Conservation (phyloP, 2,797 vertebrate genomes). For the Aeoliscus strigatus region DNA sequence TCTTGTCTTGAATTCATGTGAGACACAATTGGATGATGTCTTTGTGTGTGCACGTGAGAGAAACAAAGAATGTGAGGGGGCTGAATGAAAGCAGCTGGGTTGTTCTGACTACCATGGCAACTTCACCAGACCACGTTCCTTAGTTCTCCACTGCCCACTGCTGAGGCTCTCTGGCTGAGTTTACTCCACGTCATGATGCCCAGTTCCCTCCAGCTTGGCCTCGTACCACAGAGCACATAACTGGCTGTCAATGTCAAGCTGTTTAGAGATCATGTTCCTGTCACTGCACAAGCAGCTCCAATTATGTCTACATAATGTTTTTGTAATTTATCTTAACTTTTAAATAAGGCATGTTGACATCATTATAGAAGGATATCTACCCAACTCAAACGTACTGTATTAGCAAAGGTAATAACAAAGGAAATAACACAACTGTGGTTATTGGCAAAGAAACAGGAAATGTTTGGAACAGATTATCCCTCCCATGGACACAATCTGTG, state of each 20-base stretch:
- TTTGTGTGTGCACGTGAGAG: conserved; percentile 23
- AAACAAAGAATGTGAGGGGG: conserved; percentile 6
- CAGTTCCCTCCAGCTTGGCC: conserved; percentile 25
- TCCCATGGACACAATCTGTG: too few relatives aligned
- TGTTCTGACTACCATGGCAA: conserved; percentile 53
- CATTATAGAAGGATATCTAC: conserved; percentile 3
- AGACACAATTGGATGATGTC: conserved; percentile 33
- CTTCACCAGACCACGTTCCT: conserved; percentile 44
- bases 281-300: not conserved
- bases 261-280: conserved; percentile 15
- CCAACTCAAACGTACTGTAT: conserved; percentile 2
- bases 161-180: conserved; percentile 25
- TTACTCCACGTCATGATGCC: conserved; percentile 19
- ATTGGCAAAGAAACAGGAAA: too few relatives aligned
- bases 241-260: conserved; percentile 5
- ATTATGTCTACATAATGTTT: not conserved
- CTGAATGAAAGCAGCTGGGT: conserved; percentile 18
- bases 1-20: conserved; percentile 36
- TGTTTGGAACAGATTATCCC: too few relatives aligned
- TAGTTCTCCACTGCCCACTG: conserved; percentile 38
- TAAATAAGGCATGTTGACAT: conserved; percentile 3
- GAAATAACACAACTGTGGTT: too few relatives aligned
- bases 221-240: conserved; percentile 19
- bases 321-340: conserved; percentile 5
- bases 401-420: too few relatives aligned